Evolutionary conservation across 2,888 invertebrate genomes (phyloP), one percentile per base, ranked within the genome.

Genomic region (Melanchra persicariae): DNA sequence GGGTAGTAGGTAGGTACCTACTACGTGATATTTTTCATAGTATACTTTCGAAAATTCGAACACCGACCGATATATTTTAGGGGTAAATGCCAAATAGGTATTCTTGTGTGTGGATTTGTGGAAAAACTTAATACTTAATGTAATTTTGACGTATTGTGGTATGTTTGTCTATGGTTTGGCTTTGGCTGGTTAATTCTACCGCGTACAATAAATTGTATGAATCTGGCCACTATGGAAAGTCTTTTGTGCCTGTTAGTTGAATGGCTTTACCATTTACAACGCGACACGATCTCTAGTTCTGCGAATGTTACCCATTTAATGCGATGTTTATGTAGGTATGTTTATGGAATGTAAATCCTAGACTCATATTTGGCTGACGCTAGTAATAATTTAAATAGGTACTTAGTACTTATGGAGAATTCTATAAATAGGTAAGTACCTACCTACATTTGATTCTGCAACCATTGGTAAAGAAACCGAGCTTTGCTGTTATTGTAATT

Each of bases 211-310:
- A n/a, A n/a, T n/a, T n/a, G n/a, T 63, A 58, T 30, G 45, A 54
- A 66, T 47, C 40, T 62, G 37, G 47, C 45, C 30, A 37, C 55
- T 58, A 70, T 80, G 71, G 74, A 74, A 71, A 79, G 69, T 59
- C 61, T 79, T 81, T 77, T 70, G 58, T 82, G 43, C 59, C 65
- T 72, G 66, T 61, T 70, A 64, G 63, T 73, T 75, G 59, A 68
- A 82, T 84, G 63, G 79, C 61, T 79, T 76, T 70, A 58, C 77
- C 83, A 72, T 83, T 65, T 80, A 66, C 71, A 75, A 63, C 75
- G 61, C 34, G 65, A 74, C 70, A 77, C 78, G 77, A 77, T 59
- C 64, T 71, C 24, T 9, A 52, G 60, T 83, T 85, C 83, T 70
- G 51, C 66, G 80, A 80, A 80, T 82, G 68, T 71, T 80, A 62